A percentile compares a stretch with the other conserved stretches of the same genome.
phyloP scores from a whole-genome alignment of 2,888 invertebrate species.

The Spialia ferax region DNA sequence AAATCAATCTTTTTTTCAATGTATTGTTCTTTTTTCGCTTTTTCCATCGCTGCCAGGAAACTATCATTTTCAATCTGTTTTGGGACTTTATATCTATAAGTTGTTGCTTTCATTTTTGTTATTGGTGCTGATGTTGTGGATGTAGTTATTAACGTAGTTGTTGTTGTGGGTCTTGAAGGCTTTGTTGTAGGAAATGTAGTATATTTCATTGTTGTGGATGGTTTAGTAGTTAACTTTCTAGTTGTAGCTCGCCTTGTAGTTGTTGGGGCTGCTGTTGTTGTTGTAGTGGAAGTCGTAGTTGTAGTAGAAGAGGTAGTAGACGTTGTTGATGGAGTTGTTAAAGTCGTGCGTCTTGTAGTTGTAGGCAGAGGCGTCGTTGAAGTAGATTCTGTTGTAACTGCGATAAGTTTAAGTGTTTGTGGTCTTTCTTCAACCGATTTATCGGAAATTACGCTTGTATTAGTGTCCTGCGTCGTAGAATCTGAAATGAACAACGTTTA shows the following conservation, averaged over 20 bases:
- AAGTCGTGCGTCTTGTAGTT: constrained; percentile 26
- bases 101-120: constrained; percentile 38
- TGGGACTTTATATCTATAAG: constrained; percentile 35
- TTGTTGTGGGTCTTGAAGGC: constrained; percentile 33
- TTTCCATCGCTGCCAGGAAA: constrained; percentile 45
- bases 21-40: constrained; percentile 46
- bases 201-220: constrained; percentile 37
- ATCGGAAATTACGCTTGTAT: constrained; percentile 39
- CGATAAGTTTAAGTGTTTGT: constrained; percentile 61
- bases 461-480: constrained; percentile 41
- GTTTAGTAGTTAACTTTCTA: constrained; percentile 47
- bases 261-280: constrained; percentile 41
- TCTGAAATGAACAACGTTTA: constrained; percentile 43
- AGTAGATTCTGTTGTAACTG: constrained; percentile 40
- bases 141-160: constrained; percentile 9
- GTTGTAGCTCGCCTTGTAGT: constrained; percentile 45
- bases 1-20: constrained; percentile 45
- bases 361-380: constrained; percentile 42
- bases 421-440: constrained; percentile 47
- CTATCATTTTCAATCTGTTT: constrained; percentile 48
- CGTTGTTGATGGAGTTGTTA: constrained; percentile 33
- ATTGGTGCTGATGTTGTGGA: constrained; percentile 27
- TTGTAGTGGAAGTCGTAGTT: neutral
- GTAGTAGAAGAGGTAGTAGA: neutral
- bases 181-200: constrained; percentile 46